A percentile compares a stretch with the other conserved stretches of the same genome.
These are phyloP conservation scores for Eilema depressum DNA, from an alignment of 2,888 invertebrate genomes.

Conservation along the genomic window DNA sequence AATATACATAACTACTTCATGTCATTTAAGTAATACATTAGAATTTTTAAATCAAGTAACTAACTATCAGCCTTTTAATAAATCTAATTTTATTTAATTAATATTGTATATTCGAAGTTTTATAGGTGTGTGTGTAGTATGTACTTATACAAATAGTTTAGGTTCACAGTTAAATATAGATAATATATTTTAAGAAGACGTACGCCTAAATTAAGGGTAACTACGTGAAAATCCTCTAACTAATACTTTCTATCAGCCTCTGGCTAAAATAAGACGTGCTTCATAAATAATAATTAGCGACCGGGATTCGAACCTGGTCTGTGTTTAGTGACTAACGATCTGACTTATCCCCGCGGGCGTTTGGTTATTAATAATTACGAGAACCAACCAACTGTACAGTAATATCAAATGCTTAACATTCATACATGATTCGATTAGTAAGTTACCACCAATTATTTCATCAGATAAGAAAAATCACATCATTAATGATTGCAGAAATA, in stretches of 20 bases:
- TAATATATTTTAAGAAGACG: too few species aligned
- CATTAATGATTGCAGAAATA: slow-evolving; percentile 44
- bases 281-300: slow-evolving; percentile 79
- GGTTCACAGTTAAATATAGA: too few species aligned
- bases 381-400: slow-evolving; percentile 67
- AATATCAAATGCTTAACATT: slow-evolving; percentile 61
- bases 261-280: slow-evolving; percentile 63
- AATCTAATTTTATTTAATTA: too few species aligned
- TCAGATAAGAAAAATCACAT: slow-evolving; percentile 50
- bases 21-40: too few species aligned
- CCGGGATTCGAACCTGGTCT: slow-evolving; percentile 69
- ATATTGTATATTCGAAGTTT: too few species aligned
- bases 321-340: slow-evolving; percentile 71
- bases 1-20: slow-evolving; percentile 21
- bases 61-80: too few species aligned
- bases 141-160: too few species aligned
- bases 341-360: slow-evolving; percentile 64
- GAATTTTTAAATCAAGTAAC: too few species aligned
- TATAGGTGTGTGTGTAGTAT: too few species aligned
- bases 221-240: slow-evolving; percentile 32
- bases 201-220: too few species aligned
- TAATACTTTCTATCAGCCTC: slow-evolving; percentile 64
- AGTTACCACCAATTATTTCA: slow-evolving; percentile 46
- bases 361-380: slow-evolving; percentile 67
- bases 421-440: slow-evolving; percentile 52